Evolutionary conservation across 1,140 invertebrate genomes (phyloP), one percentile per base, ranked within the genome.

Genomic region (Gryon sp.): DNA sequence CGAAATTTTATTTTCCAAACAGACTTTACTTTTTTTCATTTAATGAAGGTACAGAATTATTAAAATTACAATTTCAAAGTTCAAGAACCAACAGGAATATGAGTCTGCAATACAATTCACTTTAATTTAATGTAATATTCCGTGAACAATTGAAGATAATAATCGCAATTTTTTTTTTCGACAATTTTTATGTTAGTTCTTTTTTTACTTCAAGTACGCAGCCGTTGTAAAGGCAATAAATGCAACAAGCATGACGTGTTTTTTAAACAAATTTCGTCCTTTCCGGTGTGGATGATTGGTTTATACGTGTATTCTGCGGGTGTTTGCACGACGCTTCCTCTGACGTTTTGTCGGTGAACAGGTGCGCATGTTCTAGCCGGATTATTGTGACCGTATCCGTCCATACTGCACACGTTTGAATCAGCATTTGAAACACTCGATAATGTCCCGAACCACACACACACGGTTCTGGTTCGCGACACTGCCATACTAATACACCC

Each of bases 321-420:
- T 16, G 38, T 43, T 57, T 57, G 24, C 34, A 28, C 1, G 14
- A 9, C 24, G 52, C 24, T 55, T 55, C 53, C 38, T 43, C 2
- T 19, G 26, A 15, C 38, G 38, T 43, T 32, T 57, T 55, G 38
- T 57, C 22, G 11, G 8, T 0, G 53, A 30, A 57, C 38, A 57
- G 53, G 38, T 57, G 53, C 53, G 53, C 53, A 15, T 32, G 38
- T 57, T 30, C 14, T 12, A 20, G n/a, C n/a, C n/a, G 38, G 14
- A 32, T 57, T 43, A 57, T 57, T 43, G 53, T 43, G 38, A 38
- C 18, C 16, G 38, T 32, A 57, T 43, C 53, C 52, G 52, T 41
- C 22, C 53, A 43, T 57, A 43, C 14, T 57, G 53, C 53, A 57
- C 53, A 8, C 48, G 32, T 3, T 38, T 20, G 30, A 38, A 53